Evolutionary conservation across 2,113 vertebrate species (phyloP).

Genomic region (Dromiciops gliroides): DNA sequence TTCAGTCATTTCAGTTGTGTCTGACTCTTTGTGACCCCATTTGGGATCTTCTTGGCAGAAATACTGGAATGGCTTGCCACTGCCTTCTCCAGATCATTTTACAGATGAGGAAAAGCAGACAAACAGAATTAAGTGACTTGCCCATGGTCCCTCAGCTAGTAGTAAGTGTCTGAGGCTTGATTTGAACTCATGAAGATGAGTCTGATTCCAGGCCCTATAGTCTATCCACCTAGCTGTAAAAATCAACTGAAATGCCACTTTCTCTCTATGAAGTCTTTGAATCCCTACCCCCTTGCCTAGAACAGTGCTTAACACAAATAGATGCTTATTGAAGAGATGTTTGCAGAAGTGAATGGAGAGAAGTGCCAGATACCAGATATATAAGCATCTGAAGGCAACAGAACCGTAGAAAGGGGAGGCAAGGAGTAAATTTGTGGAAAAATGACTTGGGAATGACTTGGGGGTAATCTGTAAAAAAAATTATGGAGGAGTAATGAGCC

Average conservation of each 20-base stretch:
- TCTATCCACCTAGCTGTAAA: background rate
- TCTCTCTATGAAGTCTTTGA: background rate
- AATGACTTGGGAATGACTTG: too few species aligned
- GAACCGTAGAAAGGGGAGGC: background rate
- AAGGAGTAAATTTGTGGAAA: background rate
- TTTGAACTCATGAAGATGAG: background rate
- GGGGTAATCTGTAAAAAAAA: background rate
- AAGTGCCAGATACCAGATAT: background rate
- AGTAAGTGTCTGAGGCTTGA: background rate
- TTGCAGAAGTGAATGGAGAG: background rate
- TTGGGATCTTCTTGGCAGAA: background rate
- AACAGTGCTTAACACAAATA: background rate
- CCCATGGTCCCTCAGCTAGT: background rate
- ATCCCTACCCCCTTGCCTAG: background rate
- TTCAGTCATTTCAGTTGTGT: background rate
- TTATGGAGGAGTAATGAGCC: too few species aligned
- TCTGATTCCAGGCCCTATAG: background rate
- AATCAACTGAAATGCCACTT: background rate
- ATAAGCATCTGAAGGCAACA: background rate
- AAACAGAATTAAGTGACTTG: background rate
- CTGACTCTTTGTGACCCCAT: background rate
- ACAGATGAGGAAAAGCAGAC: background rate
- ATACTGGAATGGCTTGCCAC: background rate
- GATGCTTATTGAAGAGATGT: background rate
- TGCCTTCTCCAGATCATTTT: background rate